phyloP scores from a whole-genome alignment of 2,888 invertebrate genomes.

The Keiferia lycopersicella region DNA sequence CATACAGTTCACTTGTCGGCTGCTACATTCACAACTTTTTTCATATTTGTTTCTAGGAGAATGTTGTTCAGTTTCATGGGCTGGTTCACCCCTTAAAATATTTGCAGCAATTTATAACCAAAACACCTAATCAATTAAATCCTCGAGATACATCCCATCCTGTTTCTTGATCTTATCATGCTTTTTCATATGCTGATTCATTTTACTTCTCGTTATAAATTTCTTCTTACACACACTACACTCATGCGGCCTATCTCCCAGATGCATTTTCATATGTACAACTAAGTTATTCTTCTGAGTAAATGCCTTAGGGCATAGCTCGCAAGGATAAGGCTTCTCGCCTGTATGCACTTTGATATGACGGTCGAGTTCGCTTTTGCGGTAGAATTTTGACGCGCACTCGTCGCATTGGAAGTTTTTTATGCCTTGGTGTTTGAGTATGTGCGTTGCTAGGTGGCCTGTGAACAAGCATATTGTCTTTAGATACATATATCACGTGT shows the following conservation, averaged over 20 bases:
- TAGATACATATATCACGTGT: too few relatives aligned
- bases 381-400: constrained; percentile 63
- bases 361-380: constrained; percentile 65
- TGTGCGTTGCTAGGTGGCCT: constrained; percentile 66
- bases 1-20: too few relatives aligned
- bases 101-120: too few relatives aligned
- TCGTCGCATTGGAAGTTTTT: constrained; percentile 63
- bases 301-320: constrained; percentile 65
- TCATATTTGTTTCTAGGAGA: too few relatives aligned
- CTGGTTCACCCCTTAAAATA: too few relatives aligned
- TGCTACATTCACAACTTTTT: too few relatives aligned
- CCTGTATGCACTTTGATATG: constrained; percentile 34
- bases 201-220: constrained; percentile 63
- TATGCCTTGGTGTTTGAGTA: constrained; percentile 60
- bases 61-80: too few relatives aligned
- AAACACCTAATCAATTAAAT: not conserved
- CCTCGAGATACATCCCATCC: not conserved
- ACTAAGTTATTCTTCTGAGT: constrained; percentile 68
- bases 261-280: constrained; percentile 68
- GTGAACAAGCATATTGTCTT: not conserved
- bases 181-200: constrained; percentile 54
- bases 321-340: constrained; percentile 64
- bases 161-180: constrained; percentile 61
- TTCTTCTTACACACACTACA: constrained; percentile 58
- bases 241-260: constrained; percentile 57